A percentile compares a stretch with the other conserved stretches of the same genome.
phyloP scores from a whole-genome alignment of 2,797 vertebrate species.

The Catamblyrhynchus diadema region DNA sequence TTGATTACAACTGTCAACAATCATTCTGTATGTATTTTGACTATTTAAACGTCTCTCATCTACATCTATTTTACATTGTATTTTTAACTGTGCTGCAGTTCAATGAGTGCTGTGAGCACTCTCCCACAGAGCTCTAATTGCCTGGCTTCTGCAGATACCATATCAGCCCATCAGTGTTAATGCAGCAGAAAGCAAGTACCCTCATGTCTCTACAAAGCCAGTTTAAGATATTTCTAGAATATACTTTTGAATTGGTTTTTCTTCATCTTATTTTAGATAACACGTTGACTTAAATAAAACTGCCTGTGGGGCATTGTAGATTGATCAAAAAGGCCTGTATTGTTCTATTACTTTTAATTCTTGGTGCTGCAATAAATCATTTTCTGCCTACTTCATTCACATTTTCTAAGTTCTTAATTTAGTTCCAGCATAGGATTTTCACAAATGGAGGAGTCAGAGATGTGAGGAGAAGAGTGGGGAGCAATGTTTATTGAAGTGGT shows the following conservation, averaged over 20 bases:
- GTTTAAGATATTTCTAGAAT: constrained; percentile 52
- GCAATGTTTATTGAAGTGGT: neutral
- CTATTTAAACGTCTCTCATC: constrained; percentile 1
- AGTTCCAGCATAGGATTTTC: constrained; percentile 2
- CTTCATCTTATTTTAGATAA: constrained; percentile 67
- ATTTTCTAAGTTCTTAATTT: constrained; percentile 60
- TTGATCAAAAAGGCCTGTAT: constrained; percentile 21
- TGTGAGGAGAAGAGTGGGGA: neutral
- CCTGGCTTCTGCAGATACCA: neutral
- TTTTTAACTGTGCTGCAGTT: neutral
- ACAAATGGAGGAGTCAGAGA: neutral
- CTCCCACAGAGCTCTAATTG: constrained; percentile 21
- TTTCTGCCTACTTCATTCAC: constrained; percentile 34
- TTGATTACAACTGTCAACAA: neutral
- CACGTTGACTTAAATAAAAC: constrained; percentile 51
- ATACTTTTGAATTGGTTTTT: constrained; percentile 27
- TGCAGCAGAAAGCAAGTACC: constrained; percentile 21
- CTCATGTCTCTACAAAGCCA: constrained; percentile 35
- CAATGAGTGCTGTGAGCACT: neutral
- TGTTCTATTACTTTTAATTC: constrained; percentile 47
- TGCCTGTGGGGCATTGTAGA: neutral
- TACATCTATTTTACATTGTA: neutral
- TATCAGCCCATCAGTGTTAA: constrained; percentile 48
- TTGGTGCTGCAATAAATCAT: constrained; percentile 26
- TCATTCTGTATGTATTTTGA: neutral